Evolutionary conservation across 2,888 invertebrate species (phyloP).

Genomic region (Rhopalosiphum nymphaeae): DNA sequence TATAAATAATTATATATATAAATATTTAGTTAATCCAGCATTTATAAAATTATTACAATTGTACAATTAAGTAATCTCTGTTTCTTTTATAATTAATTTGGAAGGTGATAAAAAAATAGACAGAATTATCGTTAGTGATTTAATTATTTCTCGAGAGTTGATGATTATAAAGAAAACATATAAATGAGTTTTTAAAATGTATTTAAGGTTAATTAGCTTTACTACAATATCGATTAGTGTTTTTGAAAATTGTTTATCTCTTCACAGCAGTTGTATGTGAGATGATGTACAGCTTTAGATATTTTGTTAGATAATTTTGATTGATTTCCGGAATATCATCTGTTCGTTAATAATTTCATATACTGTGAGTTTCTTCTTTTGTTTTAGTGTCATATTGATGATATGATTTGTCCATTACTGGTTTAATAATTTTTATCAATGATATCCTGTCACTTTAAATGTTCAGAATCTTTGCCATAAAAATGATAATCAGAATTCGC

Average conservation of each 20-base stretch:
- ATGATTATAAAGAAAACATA: neutral
- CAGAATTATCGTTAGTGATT: neutral
- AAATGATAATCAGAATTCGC: neutral
- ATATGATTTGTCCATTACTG: neutral
- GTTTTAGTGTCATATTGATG: neutral
- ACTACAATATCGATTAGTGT: neutral
- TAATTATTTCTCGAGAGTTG: neutral
- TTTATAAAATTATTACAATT: neutral
- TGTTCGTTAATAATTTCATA: neutral
- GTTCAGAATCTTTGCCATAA: neutral
- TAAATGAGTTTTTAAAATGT: neutral
- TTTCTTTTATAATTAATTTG: neutral
- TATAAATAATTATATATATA: neutral
- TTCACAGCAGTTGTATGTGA: neutral
- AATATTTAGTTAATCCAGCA: neutral
- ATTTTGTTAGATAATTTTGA: constrained; percentile 42
- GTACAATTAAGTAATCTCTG: neutral
- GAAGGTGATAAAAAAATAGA: neutral
- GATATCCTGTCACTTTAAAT: neutral
- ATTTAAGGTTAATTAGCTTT: neutral
- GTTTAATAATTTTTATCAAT: constrained; percentile 32
- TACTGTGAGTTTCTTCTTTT: neutral
- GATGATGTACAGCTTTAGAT: neutral
- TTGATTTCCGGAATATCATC: neutral
- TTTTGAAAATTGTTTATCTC: neutral